Evolutionary conservation across 2,797 vertebrate species (phyloP).

Genomic region (Octomys mimax): DNA sequence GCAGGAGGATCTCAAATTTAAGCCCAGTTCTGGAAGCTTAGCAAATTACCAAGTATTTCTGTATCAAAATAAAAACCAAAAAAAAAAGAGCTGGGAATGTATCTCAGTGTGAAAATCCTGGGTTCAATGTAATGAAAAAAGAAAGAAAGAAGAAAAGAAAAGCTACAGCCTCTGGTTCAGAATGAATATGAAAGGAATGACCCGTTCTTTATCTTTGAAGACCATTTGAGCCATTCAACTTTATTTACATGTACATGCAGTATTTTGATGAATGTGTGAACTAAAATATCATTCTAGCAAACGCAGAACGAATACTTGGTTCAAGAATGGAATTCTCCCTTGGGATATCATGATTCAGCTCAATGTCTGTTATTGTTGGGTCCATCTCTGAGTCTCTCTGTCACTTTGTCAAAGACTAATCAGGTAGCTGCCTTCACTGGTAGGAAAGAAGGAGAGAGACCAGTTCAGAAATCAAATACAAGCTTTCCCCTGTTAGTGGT

Average conservation of each 20-base stretch:
- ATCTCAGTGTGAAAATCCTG: background rate
- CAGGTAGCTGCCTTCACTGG: background rate
- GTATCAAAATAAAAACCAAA: background rate
- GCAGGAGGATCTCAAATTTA: background rate
- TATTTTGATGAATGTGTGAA: slow-evolving; percentile 51
- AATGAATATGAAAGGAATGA: background rate
- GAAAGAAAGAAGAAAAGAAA: background rate
- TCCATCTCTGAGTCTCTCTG: background rate
- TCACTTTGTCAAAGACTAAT: background rate
- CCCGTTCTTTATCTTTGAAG: background rate
- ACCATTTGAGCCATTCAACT: background rate
- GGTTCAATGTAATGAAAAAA: background rate
- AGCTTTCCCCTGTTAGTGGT: background rate
- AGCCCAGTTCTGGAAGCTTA: background rate
- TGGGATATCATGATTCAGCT: slow-evolving; percentile 1
- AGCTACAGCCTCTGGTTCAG: background rate
- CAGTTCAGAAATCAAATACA: background rate
- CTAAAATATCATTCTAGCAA: slow-evolving; percentile 8
- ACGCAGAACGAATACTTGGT: background rate
- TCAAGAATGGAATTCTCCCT: background rate
- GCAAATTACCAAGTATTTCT: background rate
- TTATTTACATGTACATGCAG: background rate
- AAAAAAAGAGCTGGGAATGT: background rate
- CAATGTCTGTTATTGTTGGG: background rate
- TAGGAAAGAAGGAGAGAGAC: background rate